Percentiles rank a stretch among this genome's conserved stretches.
Conservation (phyloP, 2,113 vertebrate genomes). For the Clarias batrachus region DNA sequence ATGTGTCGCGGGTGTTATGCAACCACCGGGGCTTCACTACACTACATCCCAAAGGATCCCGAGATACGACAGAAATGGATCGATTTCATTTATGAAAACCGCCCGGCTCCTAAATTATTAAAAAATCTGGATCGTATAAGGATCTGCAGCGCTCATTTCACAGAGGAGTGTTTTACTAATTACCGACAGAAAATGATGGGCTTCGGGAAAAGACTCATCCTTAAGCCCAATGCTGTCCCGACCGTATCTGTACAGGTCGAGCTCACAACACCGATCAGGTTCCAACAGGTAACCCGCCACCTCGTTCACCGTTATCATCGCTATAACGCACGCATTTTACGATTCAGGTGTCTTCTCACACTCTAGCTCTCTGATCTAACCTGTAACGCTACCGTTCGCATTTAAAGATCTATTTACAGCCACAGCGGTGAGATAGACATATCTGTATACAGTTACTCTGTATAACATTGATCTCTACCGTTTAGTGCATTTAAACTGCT, state of each 20-base stretch:
- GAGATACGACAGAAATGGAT: slow-evolving; percentile 24
- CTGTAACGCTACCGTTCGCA: neutral
- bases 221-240: slow-evolving; percentile 51
- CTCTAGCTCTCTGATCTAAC: neutral
- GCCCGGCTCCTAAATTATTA: neutral
- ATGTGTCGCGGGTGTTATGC: slow-evolving; percentile 23
- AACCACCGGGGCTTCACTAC: neutral
- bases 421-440: neutral
- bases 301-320: too few species aligned
- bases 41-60: slow-evolving; percentile 30
- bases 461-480: neutral
- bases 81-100: slow-evolving; percentile 30
- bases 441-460: neutral
- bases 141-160: slow-evolving; percentile 57
- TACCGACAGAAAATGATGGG: slow-evolving; percentile 25
- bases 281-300: neutral
- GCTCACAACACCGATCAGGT: neutral
- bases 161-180: slow-evolving; percentile 43
- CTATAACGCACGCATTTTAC: neutral
- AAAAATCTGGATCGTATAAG: slow-evolving; percentile 39
- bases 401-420: neutral
- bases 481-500: too few species aligned
- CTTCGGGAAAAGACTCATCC: slow-evolving; percentile 27
- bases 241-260: neutral
- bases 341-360: neutral